These are phyloP conservation scores for Phrynocephalus forsythii DNA, from an alignment of 2,797 vertebrate genomes.

Conservation along the genomic window DNA sequence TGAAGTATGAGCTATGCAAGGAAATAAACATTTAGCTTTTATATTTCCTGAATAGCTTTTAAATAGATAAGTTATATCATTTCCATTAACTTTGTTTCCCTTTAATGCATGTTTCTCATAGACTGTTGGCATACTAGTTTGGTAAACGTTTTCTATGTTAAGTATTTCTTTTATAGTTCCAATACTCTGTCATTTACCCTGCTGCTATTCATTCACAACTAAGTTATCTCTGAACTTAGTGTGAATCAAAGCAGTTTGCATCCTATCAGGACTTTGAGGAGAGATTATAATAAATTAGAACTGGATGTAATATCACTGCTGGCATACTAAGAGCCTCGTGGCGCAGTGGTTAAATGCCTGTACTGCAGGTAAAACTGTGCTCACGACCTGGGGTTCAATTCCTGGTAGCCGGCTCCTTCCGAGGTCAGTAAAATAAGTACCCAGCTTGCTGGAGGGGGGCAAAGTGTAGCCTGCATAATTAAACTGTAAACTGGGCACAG, in stretches of 20 bases:
- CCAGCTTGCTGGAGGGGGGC: too few relatives aligned
- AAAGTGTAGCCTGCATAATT: too few relatives aligned
- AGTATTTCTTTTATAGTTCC: not conserved
- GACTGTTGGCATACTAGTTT: conserved; percentile 26
- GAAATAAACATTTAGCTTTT: conserved; percentile 45
- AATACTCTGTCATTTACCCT: conserved; percentile 12
- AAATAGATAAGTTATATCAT: conserved; percentile 39
- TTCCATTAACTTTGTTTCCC: conserved; percentile 8
- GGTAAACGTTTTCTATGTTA: not conserved
- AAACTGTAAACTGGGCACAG: too few relatives aligned
- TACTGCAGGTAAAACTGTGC: too few relatives aligned
- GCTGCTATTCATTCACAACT: not conserved
- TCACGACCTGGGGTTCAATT: too few relatives aligned
- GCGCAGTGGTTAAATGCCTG: too few relatives aligned
- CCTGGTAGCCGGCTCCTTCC: too few relatives aligned
- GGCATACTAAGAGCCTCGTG: not conserved
- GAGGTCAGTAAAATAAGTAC: too few relatives aligned
- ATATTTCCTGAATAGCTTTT: conserved; percentile 28
- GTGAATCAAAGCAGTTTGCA: conserved; percentile 39
- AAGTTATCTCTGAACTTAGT: not conserved
- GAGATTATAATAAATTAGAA: conserved; percentile 5
- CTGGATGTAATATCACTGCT: not conserved
- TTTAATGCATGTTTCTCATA: not conserved
- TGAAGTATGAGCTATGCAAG: not conserved
- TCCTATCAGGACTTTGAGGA: conserved; percentile 32